Conservation (phyloP, 2,888 invertebrate genomes). For the Charanyca ferruginea region DNA sequence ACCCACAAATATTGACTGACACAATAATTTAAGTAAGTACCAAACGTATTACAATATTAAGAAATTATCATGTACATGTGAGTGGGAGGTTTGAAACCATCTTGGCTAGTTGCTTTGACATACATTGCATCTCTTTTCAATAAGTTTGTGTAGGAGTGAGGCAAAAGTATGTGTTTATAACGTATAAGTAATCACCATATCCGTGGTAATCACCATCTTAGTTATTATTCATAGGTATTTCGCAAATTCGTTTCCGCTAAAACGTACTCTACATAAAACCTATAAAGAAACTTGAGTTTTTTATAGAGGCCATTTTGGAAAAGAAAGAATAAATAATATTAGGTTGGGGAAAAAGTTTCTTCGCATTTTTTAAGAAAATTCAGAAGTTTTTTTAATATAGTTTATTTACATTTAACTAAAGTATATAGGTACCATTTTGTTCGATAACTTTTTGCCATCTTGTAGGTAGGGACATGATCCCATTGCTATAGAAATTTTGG, state of each 20-base stretch:
- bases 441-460: no score
- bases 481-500: no score
- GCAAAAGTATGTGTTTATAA: not conserved
- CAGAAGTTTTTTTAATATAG: no score
- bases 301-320: no score
- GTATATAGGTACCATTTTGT: no score
- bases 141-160: not conserved
- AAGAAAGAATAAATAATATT: not conserved
- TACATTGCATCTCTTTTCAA: slow-evolving; percentile 27
- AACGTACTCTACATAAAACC: not conserved
- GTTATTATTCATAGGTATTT: not conserved
- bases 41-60: slow-evolving; percentile 19
- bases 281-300: no score
- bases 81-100: slow-evolving; percentile 23
- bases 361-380: no score
- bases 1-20: slow-evolving; percentile 35
- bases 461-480: no score
- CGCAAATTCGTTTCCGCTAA: not conserved
- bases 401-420: no score
- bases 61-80: slow-evolving; percentile 31
- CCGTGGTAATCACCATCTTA: no score
- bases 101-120: slow-evolving; percentile 4
- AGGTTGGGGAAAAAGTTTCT: no score
- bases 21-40: slow-evolving; percentile 30
- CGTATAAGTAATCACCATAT: not conserved